Evolutionary conservation across 1,140 invertebrate genomes (phyloP).

Genomic region (Dermatophagoides farinae): DNA sequence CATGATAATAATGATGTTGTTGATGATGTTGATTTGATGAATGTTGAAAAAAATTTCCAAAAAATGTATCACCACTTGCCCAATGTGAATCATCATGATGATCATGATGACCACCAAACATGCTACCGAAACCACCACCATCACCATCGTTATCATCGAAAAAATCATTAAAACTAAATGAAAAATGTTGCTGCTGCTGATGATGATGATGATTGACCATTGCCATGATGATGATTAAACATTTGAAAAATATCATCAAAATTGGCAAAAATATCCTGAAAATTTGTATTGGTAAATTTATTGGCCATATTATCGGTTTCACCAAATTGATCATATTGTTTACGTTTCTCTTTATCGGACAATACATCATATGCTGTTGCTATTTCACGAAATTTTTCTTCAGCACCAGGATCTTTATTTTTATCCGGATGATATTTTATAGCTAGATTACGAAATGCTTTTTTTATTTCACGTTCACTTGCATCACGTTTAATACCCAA

Average conservation of each 20-base stretch:
- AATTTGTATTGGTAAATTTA: constrained; percentile 21
- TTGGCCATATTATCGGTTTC: constrained; percentile 57
- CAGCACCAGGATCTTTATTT: constrained; percentile 78
- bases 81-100: neutral
- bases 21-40: neutral
- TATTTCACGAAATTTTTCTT: constrained; percentile 92
- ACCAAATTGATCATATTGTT: constrained; percentile 84
- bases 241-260: constrained; percentile 20
- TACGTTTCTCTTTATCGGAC: constrained; percentile 78
- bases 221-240: constrained; percentile 12
- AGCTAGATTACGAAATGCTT: constrained; percentile 36
- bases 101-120: constrained; percentile 14
- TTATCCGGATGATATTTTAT: constrained; percentile 32
- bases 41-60: neutral
- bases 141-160: constrained; percentile 17
- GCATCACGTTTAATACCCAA: constrained; percentile 26
- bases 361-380: constrained; percentile 96
- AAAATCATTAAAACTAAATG: constrained; percentile 20
- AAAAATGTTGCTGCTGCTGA: neutral
- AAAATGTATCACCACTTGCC: neutral
- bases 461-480: constrained; percentile 28
- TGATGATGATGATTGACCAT: constrained; percentile 12
- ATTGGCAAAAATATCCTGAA: constrained; percentile 24
- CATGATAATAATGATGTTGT: neutral
- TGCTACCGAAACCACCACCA: constrained; percentile 3